These are phyloP conservation scores for Acipenser oxyrinchus DNA, from an alignment of 2,797 vertebrate genomes.

Conservation along the genomic window DNA sequence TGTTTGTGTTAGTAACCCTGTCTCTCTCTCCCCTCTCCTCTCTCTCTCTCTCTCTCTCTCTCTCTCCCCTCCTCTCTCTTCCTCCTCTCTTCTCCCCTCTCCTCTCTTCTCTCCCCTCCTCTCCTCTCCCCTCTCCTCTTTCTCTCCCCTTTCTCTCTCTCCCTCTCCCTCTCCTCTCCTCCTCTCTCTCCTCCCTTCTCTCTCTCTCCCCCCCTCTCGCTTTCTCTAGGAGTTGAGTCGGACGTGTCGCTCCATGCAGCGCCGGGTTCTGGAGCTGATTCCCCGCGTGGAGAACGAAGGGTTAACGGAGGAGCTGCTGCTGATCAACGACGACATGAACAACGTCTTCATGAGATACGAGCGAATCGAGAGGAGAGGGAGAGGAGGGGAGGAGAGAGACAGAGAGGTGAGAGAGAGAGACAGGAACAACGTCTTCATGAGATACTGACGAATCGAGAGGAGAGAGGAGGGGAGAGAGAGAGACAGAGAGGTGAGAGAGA, in stretches of 20 bases:
- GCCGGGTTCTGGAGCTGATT: slow-evolving; percentile 81
- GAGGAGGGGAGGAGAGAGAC: too few relatives aligned
- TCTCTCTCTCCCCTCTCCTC: not conserved
- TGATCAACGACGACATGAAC: slow-evolving; percentile 88
- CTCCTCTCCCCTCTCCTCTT: not conserved
- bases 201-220: slow-evolving; percentile 6
- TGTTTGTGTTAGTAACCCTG: too few relatives aligned
- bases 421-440: too few relatives aligned
- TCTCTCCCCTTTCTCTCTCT: not conserved
- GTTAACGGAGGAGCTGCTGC: slow-evolving; percentile 82
- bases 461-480: too few relatives aligned
- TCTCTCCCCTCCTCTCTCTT: not conserved
- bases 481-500: slow-evolving; percentile 35
- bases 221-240: slow-evolving; percentile 84
- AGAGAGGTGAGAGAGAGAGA: too few relatives aligned
- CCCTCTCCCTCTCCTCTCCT: too few relatives aligned
- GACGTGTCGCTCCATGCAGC: slow-evolving; percentile 86
- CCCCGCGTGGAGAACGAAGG: slow-evolving; percentile 80
- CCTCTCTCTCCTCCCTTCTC: not conserved
- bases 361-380: too few relatives aligned
- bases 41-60: not conserved
- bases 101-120: not conserved
- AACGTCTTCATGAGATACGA: too few relatives aligned
- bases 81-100: not conserved
- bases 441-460: too few relatives aligned